phyloP scores from a whole-genome alignment of 2,888 invertebrate species.

The Lasioglossum malachurum region DNA sequence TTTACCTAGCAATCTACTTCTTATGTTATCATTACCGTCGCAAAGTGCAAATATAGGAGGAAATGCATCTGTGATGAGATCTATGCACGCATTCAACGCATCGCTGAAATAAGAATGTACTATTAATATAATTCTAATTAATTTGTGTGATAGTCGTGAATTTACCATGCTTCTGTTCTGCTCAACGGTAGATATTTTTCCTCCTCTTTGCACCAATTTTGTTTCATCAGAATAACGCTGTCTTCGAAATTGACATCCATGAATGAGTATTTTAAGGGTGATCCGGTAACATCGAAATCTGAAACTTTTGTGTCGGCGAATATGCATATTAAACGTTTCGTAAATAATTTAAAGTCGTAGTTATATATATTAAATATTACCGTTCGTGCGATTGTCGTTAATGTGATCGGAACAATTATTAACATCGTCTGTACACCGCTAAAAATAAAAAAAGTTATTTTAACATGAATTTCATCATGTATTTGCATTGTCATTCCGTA shows the following conservation, averaged over 20 bases:
- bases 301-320: constrained; percentile 16
- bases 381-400: constrained; percentile 5
- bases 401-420: neutral
- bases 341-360: neutral
- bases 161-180: constrained; percentile 69
- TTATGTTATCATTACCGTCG: constrained; percentile 66
- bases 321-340: neutral
- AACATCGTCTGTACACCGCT: neutral
- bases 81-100: constrained; percentile 66
- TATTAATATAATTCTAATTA: constrained; percentile 1
- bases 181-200: constrained; percentile 71
- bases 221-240: constrained; percentile 53
- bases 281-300: constrained; percentile 74
- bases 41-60: constrained; percentile 72
- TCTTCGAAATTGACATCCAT: constrained; percentile 68
- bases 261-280: constrained; percentile 75
- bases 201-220: constrained; percentile 72
- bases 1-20: constrained; percentile 67
- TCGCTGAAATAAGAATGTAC: constrained; percentile 52
- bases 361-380: constrained; percentile 37
- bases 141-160: neutral
- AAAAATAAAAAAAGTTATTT: constrained; percentile 23
- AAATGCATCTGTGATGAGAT: constrained; percentile 47
- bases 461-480: neutral
- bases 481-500: neutral